Evolutionary conservation across 1,140 invertebrate genomes (phyloP).

Genomic region (Hypsibius dujardini): DNA sequence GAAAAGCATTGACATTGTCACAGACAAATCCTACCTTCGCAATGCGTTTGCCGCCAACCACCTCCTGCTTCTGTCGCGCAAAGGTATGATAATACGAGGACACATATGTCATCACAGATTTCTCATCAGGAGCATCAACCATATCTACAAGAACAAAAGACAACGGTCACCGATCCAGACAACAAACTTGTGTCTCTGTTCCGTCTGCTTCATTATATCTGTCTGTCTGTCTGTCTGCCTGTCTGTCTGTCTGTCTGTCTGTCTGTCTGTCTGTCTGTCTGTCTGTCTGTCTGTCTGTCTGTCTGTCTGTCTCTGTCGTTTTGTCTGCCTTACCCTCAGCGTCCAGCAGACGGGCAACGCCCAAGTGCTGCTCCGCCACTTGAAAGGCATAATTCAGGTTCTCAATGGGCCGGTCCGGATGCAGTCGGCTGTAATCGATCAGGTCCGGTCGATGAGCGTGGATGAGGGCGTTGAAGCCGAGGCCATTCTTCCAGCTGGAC

Average conservation of each 20-base stretch:
- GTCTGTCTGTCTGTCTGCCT: too few relatives aligned
- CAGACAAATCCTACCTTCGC: slow-evolving; percentile 75
- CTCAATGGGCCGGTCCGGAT: slow-evolving; percentile 58
- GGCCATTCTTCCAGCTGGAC: slow-evolving; percentile 77
- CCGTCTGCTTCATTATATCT: too few relatives aligned
- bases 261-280: too few relatives aligned
- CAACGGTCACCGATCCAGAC: too few relatives aligned
- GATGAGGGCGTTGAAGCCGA: slow-evolving; percentile 91
- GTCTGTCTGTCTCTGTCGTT: neutral
- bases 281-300: too few relatives aligned
- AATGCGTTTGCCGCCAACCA: slow-evolving; percentile 87
- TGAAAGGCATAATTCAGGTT: slow-evolving; percentile 90
- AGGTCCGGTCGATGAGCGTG: slow-evolving; percentile 84
- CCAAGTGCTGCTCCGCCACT: slow-evolving; percentile 70
- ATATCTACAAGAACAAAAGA: slow-evolving; percentile 49
- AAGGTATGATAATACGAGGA: slow-evolving; percentile 98
- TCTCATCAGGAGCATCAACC: slow-evolving; percentile 72
- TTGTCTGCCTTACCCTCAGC: slow-evolving; percentile 47
- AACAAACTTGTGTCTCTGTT: too few relatives aligned
- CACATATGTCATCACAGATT: slow-evolving; percentile 92
- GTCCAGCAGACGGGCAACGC: slow-evolving; percentile 63
- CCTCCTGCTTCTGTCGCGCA: slow-evolving; percentile 94
- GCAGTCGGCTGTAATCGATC: slow-evolving; percentile 60
- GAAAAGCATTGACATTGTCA: too few relatives aligned
- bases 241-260: too few relatives aligned